Percentiles rank a stretch among this genome's conserved stretches.
Evolutionary conservation across 2,113 vertebrate species (phyloP).

Genomic region (Trematomus loennbergii): DNA sequence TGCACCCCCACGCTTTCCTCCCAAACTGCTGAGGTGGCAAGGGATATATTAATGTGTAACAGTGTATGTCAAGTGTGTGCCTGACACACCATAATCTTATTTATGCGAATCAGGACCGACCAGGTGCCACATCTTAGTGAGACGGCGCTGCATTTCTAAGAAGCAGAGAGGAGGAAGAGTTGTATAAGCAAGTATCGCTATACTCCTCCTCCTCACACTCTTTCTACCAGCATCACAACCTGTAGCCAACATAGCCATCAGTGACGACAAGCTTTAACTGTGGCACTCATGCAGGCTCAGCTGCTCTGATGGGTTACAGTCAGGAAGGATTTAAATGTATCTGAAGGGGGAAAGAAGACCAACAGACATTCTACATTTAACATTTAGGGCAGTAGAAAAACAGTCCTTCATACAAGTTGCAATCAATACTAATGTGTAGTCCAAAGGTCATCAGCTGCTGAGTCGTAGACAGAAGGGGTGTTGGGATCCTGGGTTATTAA

Average conservation of each 20-base stretch:
- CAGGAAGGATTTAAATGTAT: slow-evolving; percentile 7
- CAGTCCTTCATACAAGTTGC: not conserved
- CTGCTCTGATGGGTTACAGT: slow-evolving; percentile 5
- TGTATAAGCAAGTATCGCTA: not conserved
- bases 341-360: not conserved
- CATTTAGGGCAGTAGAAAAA: not conserved
- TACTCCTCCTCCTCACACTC: not conserved
- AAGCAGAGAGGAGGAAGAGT: slow-evolving; percentile 15
- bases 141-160: slow-evolving; percentile 29
- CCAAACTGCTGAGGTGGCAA: slow-evolving; percentile 69
- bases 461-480: not conserved
- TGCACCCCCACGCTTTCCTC: slow-evolving; percentile 50
- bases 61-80: not conserved
- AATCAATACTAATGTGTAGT: not conserved
- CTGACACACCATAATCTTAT: slow-evolving; percentile 54
- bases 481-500: slow-evolving; percentile 11
- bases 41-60: not conserved
- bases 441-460: slow-evolving; percentile 3
- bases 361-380: not conserved
- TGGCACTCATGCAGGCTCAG: slow-evolving; percentile 9
- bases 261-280: slow-evolving; percentile 29
- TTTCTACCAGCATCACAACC: slow-evolving; percentile 12
- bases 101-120: slow-evolving; percentile 45
- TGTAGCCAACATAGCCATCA: slow-evolving; percentile 18
- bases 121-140: slow-evolving; percentile 54